Evolutionary conservation across 2,888 invertebrate genomes (phyloP), one percentile per base, ranked within the genome.

Genomic region (Oligia strigilis): DNA sequence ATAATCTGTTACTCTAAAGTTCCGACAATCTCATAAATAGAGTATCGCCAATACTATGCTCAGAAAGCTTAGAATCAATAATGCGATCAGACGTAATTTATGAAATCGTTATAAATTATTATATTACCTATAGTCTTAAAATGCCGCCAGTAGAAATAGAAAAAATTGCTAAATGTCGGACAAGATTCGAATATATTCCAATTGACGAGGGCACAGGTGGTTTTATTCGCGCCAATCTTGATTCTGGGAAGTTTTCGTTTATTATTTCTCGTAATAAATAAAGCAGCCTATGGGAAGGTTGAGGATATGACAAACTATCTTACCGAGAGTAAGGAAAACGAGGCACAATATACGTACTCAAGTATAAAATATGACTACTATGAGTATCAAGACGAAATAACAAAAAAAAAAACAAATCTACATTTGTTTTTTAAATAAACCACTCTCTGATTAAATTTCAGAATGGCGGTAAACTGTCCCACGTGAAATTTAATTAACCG

Each of bases 41-140:
- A 52, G 29, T 62, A 73, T 82, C 55, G 23, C 52, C 43, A 81
- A 81, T 64, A 64, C 19, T 36, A 17, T 0, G 81, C 58, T 80
- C 23, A 29, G 23, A 43, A 43, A 29, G 62, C 62, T 81, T 55
- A 74, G 14, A 73, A 36, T 14, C 36, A 36, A 55, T 81, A 81
- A 81, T 55, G 64, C 52, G n/a, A 52, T 75, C 43, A n/a, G 4
- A 49, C 0, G 52, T 71, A 52, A 4, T 36, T 52, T 23, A 65
- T 14, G 14, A 29, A 29, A 58, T 65, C 6, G 58, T 43, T 23
- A n/a, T 60, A 36, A 52, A 62, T 67, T 52, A 67, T 58, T 75
- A 40, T 67, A 67, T 49, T 29, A 40, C 2, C 1, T 36, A 36
- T 5, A 46, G 23, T 29, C 23, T 13, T 65, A 65, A 71, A 66